A percentile compares a stretch with the other conserved stretches of the same genome.
phyloP scores from a whole-genome alignment of 2,113 vertebrate species.

The Apodemus speciosus region DNA sequence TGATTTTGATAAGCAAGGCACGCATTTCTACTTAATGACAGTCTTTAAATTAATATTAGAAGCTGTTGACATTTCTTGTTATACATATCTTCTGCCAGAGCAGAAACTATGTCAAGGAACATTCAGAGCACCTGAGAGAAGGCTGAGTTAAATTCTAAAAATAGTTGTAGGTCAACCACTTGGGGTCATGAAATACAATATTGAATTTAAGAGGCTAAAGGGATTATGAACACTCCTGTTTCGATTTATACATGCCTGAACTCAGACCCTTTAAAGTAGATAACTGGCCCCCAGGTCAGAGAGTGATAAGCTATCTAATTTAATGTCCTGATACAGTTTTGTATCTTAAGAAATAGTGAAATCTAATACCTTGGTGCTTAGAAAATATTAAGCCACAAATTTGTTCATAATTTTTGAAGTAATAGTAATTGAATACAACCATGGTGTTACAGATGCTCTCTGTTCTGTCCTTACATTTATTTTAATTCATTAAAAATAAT shows the following conservation, averaged over 20 bases:
- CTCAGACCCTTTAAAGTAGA: conserved; percentile 12
- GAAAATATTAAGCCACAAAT: neutral
- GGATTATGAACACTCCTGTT: conserved; percentile 32
- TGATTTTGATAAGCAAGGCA: conserved; percentile 45
- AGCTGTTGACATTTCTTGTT: conserved; percentile 55
- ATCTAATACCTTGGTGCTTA: neutral
- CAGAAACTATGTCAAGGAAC: conserved; percentile 55
- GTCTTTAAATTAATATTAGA: conserved; percentile 50
- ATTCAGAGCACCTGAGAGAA: conserved; percentile 53
- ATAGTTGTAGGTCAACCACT: conserved; percentile 45
- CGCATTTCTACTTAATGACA: conserved; percentile 50
- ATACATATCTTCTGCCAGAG: conserved; percentile 53
- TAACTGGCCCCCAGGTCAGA: conserved; percentile 33
- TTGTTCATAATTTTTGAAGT: conserved; percentile 8
- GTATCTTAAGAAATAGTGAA: conserved; percentile 31
- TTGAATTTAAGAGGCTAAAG: conserved; percentile 43
- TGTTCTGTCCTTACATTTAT: neutral
- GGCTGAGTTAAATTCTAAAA: conserved; percentile 61
- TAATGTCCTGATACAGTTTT: conserved; percentile 32
- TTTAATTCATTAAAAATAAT: conserved; percentile 21
- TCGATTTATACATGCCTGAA: conserved; percentile 51
- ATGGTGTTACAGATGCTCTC: neutral
- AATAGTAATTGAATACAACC: neutral
- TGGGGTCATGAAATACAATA: conserved; percentile 55
- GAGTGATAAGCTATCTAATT: conserved; percentile 14